A percentile compares a stretch with the other conserved stretches of the same genome.
These are phyloP conservation scores for Trichonephila clavipes DNA, from an alignment of 1,140 invertebrate species.

Conservation along the genomic window DNA sequence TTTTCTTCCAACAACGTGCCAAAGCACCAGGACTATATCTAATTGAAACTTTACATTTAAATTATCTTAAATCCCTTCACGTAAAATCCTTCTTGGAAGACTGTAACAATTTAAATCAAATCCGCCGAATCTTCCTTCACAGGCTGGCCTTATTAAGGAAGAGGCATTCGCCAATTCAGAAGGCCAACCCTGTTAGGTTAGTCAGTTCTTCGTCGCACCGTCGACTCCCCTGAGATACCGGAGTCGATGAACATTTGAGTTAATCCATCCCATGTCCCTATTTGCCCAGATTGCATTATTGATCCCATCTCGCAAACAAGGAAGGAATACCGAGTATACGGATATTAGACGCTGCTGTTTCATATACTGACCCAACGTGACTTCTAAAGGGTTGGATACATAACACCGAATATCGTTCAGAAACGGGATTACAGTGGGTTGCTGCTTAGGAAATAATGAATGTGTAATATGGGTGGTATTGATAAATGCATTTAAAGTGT, in stretches of 20 bases:
- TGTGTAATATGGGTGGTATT: background rate
- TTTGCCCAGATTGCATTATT: slow-evolving; percentile 65
- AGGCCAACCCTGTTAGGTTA: background rate
- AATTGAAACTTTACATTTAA: too few species aligned
- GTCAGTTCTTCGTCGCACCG: background rate
- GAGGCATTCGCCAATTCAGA: background rate
- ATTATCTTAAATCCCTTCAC: background rate
- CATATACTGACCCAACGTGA: background rate
- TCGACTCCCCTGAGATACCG: background rate
- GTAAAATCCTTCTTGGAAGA: background rate
- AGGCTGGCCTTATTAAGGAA: background rate
- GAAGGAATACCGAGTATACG: slow-evolving; percentile 45
- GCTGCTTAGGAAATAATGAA: background rate
- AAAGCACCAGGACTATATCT: background rate
- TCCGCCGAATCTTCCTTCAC: background rate
- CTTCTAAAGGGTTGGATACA: background rate
- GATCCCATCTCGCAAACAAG: slow-evolving; percentile 35
- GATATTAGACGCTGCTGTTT: slow-evolving; percentile 34
- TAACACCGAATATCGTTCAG: background rate
- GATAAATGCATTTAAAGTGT: background rate
- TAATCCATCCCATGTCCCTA: slow-evolving; percentile 41
- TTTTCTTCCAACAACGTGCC: background rate
- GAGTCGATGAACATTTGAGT: slow-evolving; percentile 29
- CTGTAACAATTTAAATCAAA: background rate
- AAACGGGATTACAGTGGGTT: background rate